A percentile compares a stretch with the other conserved stretches of the same genome.
Conservation (phyloP, 2,113 vertebrate genomes). For the rabbit (Oryctolagus cuniculus) region mOryCun1.1 NC_091432.1:36403001-36403500, state of each 20-base stretch:
- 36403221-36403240: not conserved
- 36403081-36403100: not conserved
- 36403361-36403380: not conserved
- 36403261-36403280: not conserved
- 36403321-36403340: too few species aligned
- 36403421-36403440: not conserved
- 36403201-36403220: constrained; percentile 6
- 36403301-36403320: not conserved
- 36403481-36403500: not conserved
- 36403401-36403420: not conserved
- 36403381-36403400: not conserved
- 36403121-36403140: not conserved
- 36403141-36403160: not conserved
- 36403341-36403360: not conserved
- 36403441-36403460: not conserved
- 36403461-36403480: constrained; percentile 37
- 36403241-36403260: not conserved
- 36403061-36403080: not conserved
- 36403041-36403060: constrained; percentile 19
- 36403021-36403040: not conserved
- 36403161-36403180: not conserved
- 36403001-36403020: not conserved
- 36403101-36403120: not conserved
- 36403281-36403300: not conserved
- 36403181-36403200: constrained; percentile 25